Conservation (phyloP, 2,113 vertebrate species). For the pig (Sus scrofa) region DNA sequence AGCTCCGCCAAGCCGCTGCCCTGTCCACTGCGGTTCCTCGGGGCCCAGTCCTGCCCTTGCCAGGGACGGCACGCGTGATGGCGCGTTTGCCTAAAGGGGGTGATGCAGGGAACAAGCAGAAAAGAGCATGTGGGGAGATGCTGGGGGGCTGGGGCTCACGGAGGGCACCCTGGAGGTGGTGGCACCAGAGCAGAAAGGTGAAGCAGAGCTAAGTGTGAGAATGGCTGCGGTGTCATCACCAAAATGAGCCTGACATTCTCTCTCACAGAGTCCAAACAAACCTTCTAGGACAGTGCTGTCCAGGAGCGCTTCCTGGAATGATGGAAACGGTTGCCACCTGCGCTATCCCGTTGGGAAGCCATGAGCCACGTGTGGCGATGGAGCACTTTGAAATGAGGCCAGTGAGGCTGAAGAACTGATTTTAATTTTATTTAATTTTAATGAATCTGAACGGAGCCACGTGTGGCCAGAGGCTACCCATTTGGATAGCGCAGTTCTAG, state of each 20-base stretch:
- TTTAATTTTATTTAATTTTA: no score
- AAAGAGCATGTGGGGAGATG: background rate
- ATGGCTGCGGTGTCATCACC: background rate
- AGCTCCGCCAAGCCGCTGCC: background rate
- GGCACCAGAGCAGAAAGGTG: background rate
- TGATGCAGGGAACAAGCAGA: background rate
- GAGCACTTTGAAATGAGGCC: background rate
- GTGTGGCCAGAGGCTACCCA: background rate
- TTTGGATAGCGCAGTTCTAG: background rate
- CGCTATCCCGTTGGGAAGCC: background rate
- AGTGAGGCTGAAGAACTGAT: background rate
- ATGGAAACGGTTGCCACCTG: background rate
- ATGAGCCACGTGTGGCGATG: background rate
- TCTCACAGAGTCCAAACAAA: background rate
- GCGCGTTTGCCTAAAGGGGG: background rate
- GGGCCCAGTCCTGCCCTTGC: background rate
- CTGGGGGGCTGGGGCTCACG: background rate
- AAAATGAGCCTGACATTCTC: background rate
- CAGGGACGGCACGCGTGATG: background rate
- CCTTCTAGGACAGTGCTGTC: background rate
- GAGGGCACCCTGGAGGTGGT: background rate
- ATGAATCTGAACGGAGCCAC: background rate
- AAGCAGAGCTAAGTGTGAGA: no score
- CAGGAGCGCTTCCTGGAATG: background rate
- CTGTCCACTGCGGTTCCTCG: background rate